Conservation (phyloP, 2,113 vertebrate species). For the Periophthalmodon schlosseri region DNA sequence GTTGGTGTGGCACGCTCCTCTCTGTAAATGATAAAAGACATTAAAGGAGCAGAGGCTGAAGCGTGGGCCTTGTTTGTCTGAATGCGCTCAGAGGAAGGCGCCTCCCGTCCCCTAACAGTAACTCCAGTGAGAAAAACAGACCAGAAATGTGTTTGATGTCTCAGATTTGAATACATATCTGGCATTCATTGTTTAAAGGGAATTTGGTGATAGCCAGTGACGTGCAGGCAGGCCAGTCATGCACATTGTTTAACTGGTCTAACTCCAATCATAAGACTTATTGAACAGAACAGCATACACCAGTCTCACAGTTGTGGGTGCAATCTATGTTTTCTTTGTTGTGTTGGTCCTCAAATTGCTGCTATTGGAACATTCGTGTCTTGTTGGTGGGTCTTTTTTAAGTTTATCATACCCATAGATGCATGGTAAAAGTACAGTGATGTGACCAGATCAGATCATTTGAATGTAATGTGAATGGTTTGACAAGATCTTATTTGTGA, state of each 20-base stretch:
- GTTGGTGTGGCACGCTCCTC: slow-evolving; percentile 61
- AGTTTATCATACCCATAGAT: neutral
- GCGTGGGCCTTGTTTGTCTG: slow-evolving; percentile 46
- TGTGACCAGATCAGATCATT: neutral
- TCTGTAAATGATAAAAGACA: slow-evolving; percentile 72
- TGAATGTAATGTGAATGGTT: neutral
- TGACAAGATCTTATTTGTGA: too few relatives aligned
- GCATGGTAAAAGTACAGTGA: neutral
- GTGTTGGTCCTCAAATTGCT: neutral
- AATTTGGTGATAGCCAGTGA: neutral
- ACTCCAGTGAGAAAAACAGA: slow-evolving; percentile 55
- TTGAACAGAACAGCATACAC: neutral
- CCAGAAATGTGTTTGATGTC: slow-evolving; percentile 63
- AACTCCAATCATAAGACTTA: neutral
- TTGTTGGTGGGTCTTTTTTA: too few relatives aligned
- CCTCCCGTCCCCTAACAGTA: slow-evolving; percentile 53
- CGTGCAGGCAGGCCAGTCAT: neutral
- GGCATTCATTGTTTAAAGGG: slow-evolving; percentile 58
- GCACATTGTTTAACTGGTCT: neutral
- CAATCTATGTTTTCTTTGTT: neutral
- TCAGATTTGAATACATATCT: slow-evolving; percentile 60
- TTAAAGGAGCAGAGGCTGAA: slow-evolving; percentile 38
- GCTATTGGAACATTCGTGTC: neutral
- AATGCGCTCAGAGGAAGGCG: slow-evolving; percentile 46
- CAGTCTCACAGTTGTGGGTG: neutral